Evolutionary conservation across 1,140 invertebrate genomes (phyloP), one percentile per base, ranked within the genome.

Genomic region (Akabosia matsudoensis): DNA sequence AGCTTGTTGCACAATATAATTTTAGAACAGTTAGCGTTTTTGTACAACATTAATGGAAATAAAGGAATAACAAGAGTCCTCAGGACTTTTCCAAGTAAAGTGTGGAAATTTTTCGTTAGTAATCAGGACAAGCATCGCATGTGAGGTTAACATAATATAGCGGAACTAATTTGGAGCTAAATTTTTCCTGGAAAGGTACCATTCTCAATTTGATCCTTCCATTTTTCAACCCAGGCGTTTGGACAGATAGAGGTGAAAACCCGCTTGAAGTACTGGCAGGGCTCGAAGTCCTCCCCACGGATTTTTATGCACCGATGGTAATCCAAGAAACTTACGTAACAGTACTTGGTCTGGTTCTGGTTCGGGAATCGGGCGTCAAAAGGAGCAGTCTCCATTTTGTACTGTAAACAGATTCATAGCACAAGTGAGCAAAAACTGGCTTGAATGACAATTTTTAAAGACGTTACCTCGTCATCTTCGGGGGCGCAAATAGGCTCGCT

Each of bases 351-450:
- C 85, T 98, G 96, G 85, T 98, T 98, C 83, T 90, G 89, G 85
- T 98, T 98, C 76, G 97, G 97, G 85, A 98, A 99, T 80, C 97
- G 90, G 82, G 96, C 92, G 88, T 98, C 97, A 83, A 95, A 96
- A 61, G 95, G 96, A 79, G 92, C 92, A 37, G 94, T 96, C 87
- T 89, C 88, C 82, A 87, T 34, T 51, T 82, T 77, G 33, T 28
- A 73, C 24, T 61, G 4, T 16, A 33, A 33, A 24, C 13, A n/a
- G n/a, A n/a, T n/a, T n/a, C n/a, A n/a, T n/a, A n/a, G n/a, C n/a
- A n/a, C n/a, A n/a, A n/a, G n/a, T n/a, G n/a, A n/a, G n/a, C n/a
- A n/a, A n/a, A n/a, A n/a, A n/a, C n/a, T n/a, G n/a, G n/a, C n/a
- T n/a, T n/a, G n/a, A n/a, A n/a, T n/a, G n/a, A n/a, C n/a, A n/a